Base-by-base conservation (phyloP, 2,113 vertebrate genomes). In the Python bivittatus region DNA sequence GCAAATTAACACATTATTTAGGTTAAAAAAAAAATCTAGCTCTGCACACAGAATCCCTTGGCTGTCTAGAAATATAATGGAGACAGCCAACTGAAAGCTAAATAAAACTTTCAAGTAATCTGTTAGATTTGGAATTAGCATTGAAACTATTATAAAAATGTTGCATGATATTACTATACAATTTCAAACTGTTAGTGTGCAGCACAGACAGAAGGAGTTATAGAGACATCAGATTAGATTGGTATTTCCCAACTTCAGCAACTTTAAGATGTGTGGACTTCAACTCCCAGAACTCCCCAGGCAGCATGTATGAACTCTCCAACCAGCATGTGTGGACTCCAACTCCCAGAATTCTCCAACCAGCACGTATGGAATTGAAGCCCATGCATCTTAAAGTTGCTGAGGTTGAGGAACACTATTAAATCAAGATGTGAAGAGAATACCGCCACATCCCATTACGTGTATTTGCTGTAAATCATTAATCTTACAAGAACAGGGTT, bases 171-270 rank as follows among this genome's bases (percentile, higher is more conserved):
- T 92, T 86, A 93, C 94, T 96, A 96, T 95, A 56, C 94, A 94
- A 95, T 93, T 90, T 95, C 91, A 94, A 95, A 96, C 92, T 93
- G 95, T 98, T 98, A 98, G 97, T 97, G 96, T 96, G 96, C 94
- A 94, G 95, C 93, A 84, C 4, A 94, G 89, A 92, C 93, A 87
- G 88, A 8, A 94, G 95, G 83, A 92, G 56, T 94, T 91, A 92
- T 54, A 92, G 93, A 92, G 92, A 91, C 48, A 93, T 93, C 94
- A 79, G 88, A 96, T 94, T 94, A 96, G 94, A 92, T 94, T 6
- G 2, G 72, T 33, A 42, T 79, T 79, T 42, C 72, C 72, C 72
- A 42, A 22, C 9, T 33, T 79, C 33, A 42, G 72, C 38, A 79
- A 79, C 72, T 4, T 79, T 79, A 42, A 42, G 72, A 22, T 79